These are phyloP conservation scores for Portevinia maculata DNA, from an alignment of 2,888 invertebrate species.

Conservation along the genomic window DNA sequence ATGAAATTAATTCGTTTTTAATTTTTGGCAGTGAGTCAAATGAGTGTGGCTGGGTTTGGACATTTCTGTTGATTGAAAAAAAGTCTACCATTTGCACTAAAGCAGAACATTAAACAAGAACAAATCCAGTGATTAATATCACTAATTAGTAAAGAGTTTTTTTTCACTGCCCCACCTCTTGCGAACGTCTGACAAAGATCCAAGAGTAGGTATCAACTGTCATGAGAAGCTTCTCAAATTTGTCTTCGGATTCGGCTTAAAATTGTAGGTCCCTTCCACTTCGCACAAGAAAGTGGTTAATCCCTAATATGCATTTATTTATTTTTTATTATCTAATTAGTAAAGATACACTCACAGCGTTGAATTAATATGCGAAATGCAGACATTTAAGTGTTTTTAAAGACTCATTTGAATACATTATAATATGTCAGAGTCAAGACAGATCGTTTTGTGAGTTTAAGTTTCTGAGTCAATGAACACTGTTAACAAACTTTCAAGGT, in stretches of 20 bases:
- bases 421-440: not conserved
- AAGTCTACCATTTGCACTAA: too few relatives aligned
- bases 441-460: not conserved
- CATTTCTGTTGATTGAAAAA: not conserved
- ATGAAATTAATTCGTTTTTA: constrained; percentile 10
- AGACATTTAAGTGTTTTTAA: not conserved
- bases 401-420: constrained; percentile 3
- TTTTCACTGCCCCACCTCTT: too few relatives aligned
- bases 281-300: too few relatives aligned
- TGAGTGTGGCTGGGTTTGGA: not conserved
- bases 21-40: not conserved
- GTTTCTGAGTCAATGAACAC: not conserved
- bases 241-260: too few relatives aligned
- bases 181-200: too few relatives aligned
- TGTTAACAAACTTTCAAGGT: not conserved
- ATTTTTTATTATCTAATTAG: too few relatives aligned
- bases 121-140: constrained; percentile 14
- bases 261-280: too few relatives aligned
- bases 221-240: too few relatives aligned
- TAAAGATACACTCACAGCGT: not conserved
- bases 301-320: too few relatives aligned
- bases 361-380: not conserved
- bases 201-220: too few relatives aligned
- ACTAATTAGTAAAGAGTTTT: not conserved
- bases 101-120: not conserved